Conservation (phyloP, 2,113 vertebrate genomes). For the Mus spicilegus region DNA sequence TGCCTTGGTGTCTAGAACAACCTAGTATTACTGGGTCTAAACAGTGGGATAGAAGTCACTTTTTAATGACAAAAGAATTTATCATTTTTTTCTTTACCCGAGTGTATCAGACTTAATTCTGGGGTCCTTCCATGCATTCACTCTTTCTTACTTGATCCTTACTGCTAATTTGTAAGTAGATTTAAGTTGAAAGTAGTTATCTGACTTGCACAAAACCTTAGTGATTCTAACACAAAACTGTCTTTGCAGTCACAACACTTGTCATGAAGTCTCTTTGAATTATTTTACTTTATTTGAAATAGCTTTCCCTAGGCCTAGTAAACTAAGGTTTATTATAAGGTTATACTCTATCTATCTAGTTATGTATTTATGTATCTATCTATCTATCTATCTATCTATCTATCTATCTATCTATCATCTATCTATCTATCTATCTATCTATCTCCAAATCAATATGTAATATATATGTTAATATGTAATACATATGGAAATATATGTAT, state of each 20-base stretch:
- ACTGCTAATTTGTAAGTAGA: not conserved
- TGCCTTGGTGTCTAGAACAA: not conserved
- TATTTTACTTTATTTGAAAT: not conserved
- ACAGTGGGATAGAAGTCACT: not conserved
- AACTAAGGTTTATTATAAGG: not conserved
- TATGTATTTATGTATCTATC: no score
- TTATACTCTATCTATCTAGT: not conserved
- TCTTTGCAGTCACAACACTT: accelerated
- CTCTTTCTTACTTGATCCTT: not conserved
- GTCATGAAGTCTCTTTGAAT: no score
- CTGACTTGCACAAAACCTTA: not conserved
- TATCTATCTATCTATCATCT: no score
- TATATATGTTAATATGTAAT: not conserved
- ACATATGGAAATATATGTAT: not conserved
- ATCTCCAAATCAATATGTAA: not conserved
- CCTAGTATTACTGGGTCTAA: not conserved
- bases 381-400: no score
- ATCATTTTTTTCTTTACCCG: not conserved
- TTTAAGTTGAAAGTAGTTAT: not conserved
- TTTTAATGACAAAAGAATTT: not conserved
- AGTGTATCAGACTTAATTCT: accelerated
- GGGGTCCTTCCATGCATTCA: no score
- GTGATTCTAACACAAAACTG: not conserved
- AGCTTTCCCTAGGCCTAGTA: not conserved
- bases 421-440: no score